A percentile compares a stretch with the other conserved stretches of the same genome.
These are phyloP conservation scores for Sinocyclocheilus maitianheensis DNA, from an alignment of 2,113 vertebrate species.

Conservation along the genomic window DNA sequence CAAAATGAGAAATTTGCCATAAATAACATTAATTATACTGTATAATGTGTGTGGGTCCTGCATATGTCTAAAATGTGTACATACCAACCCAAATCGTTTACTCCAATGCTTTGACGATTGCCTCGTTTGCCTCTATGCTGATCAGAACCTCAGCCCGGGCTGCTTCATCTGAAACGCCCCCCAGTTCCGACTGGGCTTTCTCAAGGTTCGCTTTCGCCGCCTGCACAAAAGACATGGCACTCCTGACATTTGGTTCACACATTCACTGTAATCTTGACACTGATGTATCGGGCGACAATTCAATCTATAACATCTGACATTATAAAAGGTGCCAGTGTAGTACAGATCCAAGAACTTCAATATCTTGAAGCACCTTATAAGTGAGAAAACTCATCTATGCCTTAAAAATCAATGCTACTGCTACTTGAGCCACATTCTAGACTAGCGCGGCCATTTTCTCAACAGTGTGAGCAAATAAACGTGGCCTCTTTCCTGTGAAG, in stretches of 20 bases:
- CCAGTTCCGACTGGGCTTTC: constrained; percentile 84
- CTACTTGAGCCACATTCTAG: neutral
- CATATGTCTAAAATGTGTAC: neutral
- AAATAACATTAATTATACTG: neutral
- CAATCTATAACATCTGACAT: constrained; percentile 26
- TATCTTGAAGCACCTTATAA: constrained; percentile 22
- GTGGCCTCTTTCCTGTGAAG: constrained; percentile 69
- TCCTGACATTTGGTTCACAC: neutral
- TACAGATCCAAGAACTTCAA: neutral
- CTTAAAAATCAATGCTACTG: constrained; percentile 31
- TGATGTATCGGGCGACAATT: neutral
- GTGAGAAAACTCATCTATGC: constrained; percentile 25
- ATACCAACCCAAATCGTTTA: constrained; percentile 70
- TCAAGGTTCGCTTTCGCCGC: constrained; percentile 89
- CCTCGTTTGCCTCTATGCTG: constrained; percentile 90
- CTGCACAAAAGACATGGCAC: constrained; percentile 64
- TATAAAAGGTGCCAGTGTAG: constrained; percentile 2
- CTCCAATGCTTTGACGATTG: constrained; percentile 93
- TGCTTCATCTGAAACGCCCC: constrained; percentile 75
- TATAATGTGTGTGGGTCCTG: neutral
- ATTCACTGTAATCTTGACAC: constrained; percentile 5
- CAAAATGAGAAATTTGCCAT: neutral
- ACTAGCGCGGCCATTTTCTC: neutral
- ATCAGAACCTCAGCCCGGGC: constrained; percentile 86
- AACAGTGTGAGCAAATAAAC: constrained; percentile 59